Base-by-base conservation (phyloP, 2,113 vertebrate genomes). In the Centropus unirufus region DNA sequence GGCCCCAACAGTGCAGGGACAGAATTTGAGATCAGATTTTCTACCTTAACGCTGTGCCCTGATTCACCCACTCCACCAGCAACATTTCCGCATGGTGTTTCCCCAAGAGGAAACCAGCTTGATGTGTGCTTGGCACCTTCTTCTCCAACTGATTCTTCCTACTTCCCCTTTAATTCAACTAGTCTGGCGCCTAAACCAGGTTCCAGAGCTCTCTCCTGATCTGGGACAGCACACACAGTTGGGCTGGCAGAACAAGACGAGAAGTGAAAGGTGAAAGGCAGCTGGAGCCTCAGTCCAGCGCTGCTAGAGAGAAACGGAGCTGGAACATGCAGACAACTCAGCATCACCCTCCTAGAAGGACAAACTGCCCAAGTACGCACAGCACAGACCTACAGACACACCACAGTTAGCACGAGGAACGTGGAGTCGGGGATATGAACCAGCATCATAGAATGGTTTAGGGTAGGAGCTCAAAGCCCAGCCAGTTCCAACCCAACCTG, bases 211-310 rank as follows among this genome's bases (percentile, higher is more conserved):
- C 89, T 87, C 93, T 67, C 73, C 94, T 69, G 94, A 46, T 30
- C 59, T 6, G 44, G 0, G 1, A 14, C 67, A 84, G 85, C 78
- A 18, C 6, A 3, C 5, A 18, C 11, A 24, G 52, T 30, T 8
- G 22, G 29, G 22, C 2, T 29, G 36, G 18, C 58, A 9, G 12
- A 79, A 64, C 40, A 40, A 42, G 21, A 8, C 3, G 11, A 26
- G 44, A 61, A 69, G 10, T 1, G 3, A 0, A 2, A 52, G 0
- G 1, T 5, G 57, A 61, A 44, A 66, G 51, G 39, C 47, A 29
- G 72, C 58, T 72, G 85, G 27, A 32, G 39, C 61, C 8, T 59
- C 70, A 6, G 21, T 14, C 1, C 2, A 11, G 51, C 14, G 73
- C 9, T 44, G 36, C 22, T 29, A 39, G 2, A 15, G 16, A 12